These are phyloP conservation scores for Melanocharis versteri DNA, from an alignment of 2,113 vertebrate species.

Conservation along the genomic window DNA sequence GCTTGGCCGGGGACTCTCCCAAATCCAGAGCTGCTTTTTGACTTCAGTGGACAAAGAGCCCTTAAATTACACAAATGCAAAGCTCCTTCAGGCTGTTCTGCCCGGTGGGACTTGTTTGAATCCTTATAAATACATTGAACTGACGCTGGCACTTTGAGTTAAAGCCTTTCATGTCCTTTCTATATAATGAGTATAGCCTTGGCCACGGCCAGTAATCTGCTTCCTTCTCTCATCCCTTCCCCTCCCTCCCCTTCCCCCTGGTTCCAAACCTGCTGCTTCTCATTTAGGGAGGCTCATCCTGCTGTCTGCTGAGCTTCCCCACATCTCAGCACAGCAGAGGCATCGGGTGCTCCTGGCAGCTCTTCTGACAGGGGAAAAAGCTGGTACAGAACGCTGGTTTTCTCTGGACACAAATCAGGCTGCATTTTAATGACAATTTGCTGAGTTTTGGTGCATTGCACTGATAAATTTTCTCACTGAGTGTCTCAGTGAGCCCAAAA, in stretches of 20 bases:
- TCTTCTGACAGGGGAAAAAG: neutral
- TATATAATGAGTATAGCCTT: neutral
- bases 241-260: neutral
- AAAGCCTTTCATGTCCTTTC: constrained; percentile 51
- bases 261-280: neutral
- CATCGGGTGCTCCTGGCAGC: neutral
- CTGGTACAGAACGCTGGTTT: neutral
- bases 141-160: constrained; percentile 9
- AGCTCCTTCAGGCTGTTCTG: neutral
- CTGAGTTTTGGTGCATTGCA: neutral
- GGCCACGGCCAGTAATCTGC: neutral
- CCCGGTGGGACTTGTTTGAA: neutral
- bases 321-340: neutral
- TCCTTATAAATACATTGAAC: constrained; percentile 8
- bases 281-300: neutral
- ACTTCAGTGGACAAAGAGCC: neutral
- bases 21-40: neutral
- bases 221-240: neutral
- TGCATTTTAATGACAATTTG: neutral
- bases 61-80: neutral
- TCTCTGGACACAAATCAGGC: neutral
- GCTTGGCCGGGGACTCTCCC: neutral
- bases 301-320: neutral
- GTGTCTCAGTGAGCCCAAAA: neutral
- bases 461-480: neutral